Conservation (phyloP, 2,888 invertebrate species). For the Phalera bucephala region DNA sequence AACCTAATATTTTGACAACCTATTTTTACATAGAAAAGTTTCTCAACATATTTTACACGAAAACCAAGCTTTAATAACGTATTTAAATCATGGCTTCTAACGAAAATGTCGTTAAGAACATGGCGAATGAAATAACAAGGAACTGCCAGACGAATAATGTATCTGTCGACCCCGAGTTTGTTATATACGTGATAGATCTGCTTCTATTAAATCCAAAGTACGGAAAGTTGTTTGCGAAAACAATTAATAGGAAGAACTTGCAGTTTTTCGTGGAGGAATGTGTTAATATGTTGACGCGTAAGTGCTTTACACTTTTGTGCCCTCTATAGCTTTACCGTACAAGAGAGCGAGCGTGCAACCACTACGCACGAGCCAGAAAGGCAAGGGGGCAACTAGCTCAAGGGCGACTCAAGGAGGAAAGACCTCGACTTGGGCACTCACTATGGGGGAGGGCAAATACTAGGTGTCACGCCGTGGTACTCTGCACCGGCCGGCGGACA, state of each 20-base stretch:
- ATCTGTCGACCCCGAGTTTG: slow-evolving; percentile 72
- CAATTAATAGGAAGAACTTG: slow-evolving; percentile 72
- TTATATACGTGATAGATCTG: slow-evolving; percentile 77
- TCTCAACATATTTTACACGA: too few relatives aligned
- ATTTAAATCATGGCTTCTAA: slow-evolving; percentile 60
- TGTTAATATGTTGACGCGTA: slow-evolving; percentile 68
- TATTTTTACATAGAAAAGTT: too few relatives aligned
- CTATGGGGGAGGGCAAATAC: too few relatives aligned
- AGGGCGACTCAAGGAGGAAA: too few relatives aligned
- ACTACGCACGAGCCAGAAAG: too few relatives aligned
- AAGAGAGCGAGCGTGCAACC: too few relatives aligned
- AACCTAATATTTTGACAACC: not conserved
- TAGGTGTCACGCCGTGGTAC: too few relatives aligned
- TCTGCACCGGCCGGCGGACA: too few relatives aligned
- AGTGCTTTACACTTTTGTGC: slow-evolving; percentile 31
- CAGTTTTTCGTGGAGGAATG: slow-evolving; percentile 80
- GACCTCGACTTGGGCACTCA: too few relatives aligned
- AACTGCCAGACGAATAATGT: slow-evolving; percentile 72
- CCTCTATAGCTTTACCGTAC: too few relatives aligned
- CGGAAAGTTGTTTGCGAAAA: slow-evolving; percentile 72
- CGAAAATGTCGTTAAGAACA: slow-evolving; percentile 80
- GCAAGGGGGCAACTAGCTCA: too few relatives aligned
- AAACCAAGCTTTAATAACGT: too few relatives aligned
- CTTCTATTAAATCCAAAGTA: slow-evolving; percentile 82
- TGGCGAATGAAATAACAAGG: slow-evolving; percentile 82